Percentiles rank a stretch among this genome's conserved stretches.
These are phyloP conservation scores for Scarus forsteni DNA, from an alignment of 2,797 vertebrate species.

Conservation along the genomic window DNA sequence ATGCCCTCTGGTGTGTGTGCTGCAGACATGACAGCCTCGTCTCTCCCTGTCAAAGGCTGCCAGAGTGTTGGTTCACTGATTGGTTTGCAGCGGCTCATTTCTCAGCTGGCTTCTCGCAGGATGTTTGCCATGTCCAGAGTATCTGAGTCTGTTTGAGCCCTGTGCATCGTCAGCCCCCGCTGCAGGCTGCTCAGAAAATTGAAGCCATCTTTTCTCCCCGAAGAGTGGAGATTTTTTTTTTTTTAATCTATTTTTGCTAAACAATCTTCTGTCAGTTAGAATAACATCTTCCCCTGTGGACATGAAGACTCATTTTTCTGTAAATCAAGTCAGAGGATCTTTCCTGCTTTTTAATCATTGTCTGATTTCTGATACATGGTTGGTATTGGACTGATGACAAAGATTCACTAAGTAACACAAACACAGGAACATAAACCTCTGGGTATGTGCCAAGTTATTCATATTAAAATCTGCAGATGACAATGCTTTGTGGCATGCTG, in stretches of 20 bases:
- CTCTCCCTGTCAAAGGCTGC: neutral
- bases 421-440: no score
- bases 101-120: slow-evolving; percentile 30
- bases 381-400: neutral
- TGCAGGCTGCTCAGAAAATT: slow-evolving; percentile 18
- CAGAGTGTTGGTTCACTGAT: slow-evolving; percentile 22
- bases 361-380: neutral
- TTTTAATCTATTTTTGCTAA: slow-evolving; percentile 15
- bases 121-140: slow-evolving; percentile 38
- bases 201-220: slow-evolving; percentile 27
- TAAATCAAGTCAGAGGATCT: neutral
- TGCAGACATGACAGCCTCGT: neutral
- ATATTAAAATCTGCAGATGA: no score
- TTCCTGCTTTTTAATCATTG: slow-evolving; percentile 1
- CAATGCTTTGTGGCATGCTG: no score
- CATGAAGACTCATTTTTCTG: no score
- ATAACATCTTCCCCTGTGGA: slow-evolving; percentile 8
- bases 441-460: no score
- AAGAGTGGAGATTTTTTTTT: neutral
- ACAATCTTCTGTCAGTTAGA: slow-evolving; percentile 17
- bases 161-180: slow-evolving; percentile 3
- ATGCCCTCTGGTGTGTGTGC: slow-evolving; percentile 12
- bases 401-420: neutral
- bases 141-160: slow-evolving; percentile 30
- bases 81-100: slow-evolving; percentile 45